Evolutionary conservation across 2,888 invertebrate genomes (phyloP).

Genomic region (Volucella inflata): DNA sequence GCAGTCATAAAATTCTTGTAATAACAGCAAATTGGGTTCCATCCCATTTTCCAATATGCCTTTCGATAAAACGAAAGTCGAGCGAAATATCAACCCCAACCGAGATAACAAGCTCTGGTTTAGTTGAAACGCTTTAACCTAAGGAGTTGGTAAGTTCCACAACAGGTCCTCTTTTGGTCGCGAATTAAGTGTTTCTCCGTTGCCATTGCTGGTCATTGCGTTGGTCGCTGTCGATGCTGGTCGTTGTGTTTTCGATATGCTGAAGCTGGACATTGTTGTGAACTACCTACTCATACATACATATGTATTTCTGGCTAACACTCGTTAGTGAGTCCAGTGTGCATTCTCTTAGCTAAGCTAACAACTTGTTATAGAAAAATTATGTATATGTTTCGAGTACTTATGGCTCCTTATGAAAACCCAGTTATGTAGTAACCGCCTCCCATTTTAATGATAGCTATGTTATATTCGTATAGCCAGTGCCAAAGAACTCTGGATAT

Average conservation of each 20-base stretch:
- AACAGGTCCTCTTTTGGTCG: slow-evolving; percentile 14
- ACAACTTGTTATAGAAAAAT: slow-evolving; percentile 69
- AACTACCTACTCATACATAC: too few relatives aligned
- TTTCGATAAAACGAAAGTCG: slow-evolving; percentile 71
- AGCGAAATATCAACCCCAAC: slow-evolving; percentile 58
- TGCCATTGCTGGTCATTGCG: slow-evolving; percentile 21
- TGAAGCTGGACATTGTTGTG: slow-evolving; percentile 51
- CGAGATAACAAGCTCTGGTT: slow-evolving; percentile 64
- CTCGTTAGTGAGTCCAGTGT: slow-evolving; percentile 39
- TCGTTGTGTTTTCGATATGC: not conserved
- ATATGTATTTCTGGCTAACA: slow-evolving; percentile 2
- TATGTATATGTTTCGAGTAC: slow-evolving; percentile 36
- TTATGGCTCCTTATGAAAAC: slow-evolving; percentile 76
- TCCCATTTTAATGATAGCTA: slow-evolving; percentile 73
- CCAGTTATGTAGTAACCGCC: slow-evolving; percentile 78
- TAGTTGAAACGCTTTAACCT: slow-evolving; percentile 38
- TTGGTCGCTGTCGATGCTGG: slow-evolving; percentile 24
- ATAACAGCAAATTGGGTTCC: slow-evolving; percentile 80
- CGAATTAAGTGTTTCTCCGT: slow-evolving; percentile 50
- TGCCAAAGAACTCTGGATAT: slow-evolving; percentile 6
- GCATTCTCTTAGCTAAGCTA: slow-evolving; percentile 56
- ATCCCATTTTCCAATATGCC: slow-evolving; percentile 78
- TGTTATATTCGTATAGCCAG: slow-evolving; percentile 45
- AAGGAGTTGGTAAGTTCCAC: slow-evolving; percentile 58
- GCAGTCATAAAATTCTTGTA: slow-evolving; percentile 79